Evolutionary conservation across 2,888 invertebrate species (phyloP), one percentile per base, ranked within the genome.

Genomic region (Cephalotes varians): DNA sequence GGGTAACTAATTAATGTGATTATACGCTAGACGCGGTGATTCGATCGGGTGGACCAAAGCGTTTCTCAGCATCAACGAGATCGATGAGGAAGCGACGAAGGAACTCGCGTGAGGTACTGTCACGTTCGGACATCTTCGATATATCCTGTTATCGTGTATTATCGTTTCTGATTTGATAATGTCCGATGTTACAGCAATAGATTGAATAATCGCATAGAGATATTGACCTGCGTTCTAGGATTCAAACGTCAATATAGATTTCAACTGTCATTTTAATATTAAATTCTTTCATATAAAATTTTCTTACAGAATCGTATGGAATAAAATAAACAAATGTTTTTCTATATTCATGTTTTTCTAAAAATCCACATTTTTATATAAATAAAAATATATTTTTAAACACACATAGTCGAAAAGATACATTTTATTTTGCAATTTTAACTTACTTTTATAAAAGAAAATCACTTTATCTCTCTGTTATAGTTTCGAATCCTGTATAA

Each of bases 1-100:
- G 62, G 79, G 82, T 80, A 87, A 84, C 85, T 88, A 89, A 88
- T 89, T 88, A 89, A 86, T 89, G 83, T 86, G 89, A 88, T 88
- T 88, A 89, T 86, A 84, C 84, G 62, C 73, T 85, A 89, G 85
- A 83, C 85, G 84, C 76, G 87, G 83, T 67, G 79, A 62, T 81
- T 82, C 81, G 88, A 88, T 88, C 85, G 87, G 73, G 34, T 83
- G 80, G 79, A 64, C 79, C 85, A 82, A 81, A 84, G 83, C 87
- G 74, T 84, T 83, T 81, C 71, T 44, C 34, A 44, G 71, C 72
- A 49, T 56, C 72, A 44, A 47, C 37, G 44, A 54, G 40, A 58
- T 44, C 40, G 18, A 64, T 79, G 69, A 76, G 28, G 64, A 62
- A 74, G 47, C 49, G 54, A 65, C 28, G 76, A 60, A 73, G 80